phyloP scores from a whole-genome alignment of 2,888 invertebrate genomes.

The Sericinus montela region DNA sequence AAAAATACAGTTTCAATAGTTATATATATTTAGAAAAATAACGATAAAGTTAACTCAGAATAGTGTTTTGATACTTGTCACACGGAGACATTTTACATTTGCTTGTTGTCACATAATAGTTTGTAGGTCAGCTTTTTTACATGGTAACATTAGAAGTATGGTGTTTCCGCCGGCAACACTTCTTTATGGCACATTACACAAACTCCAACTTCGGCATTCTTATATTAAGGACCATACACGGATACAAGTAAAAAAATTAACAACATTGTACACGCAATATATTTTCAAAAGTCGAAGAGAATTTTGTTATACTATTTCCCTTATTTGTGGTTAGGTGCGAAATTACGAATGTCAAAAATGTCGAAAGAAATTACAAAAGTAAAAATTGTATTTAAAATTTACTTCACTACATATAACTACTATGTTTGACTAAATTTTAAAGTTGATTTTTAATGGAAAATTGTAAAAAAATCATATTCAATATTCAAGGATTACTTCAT shows the following conservation, averaged over 20 bases:
- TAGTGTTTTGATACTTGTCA: conserved; percentile 55
- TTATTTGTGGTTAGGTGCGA: conserved; percentile 2
- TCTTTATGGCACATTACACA: conserved; percentile 71
- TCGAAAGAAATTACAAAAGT: neutral
- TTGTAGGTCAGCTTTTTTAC: conserved; percentile 34
- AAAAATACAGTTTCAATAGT: conserved; percentile 52
- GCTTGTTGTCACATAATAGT: conserved; percentile 34
- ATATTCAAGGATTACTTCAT: too few species aligned
- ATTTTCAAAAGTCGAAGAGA: neutral
- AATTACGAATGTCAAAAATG: conserved; percentile 11
- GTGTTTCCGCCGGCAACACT: conserved; percentile 73
- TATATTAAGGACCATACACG: conserved; percentile 70
- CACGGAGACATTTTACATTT: conserved; percentile 55
- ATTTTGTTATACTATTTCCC: neutral
- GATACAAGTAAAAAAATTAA: conserved; percentile 4
- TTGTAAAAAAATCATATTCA: too few species aligned
- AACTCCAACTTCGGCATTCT: conserved; percentile 53
- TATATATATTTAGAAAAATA: conserved; percentile 54
- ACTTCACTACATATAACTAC: too few species aligned
- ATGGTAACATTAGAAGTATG: conserved; percentile 71
- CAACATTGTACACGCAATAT: neutral
- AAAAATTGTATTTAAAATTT: neutral
- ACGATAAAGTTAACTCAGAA: conserved; percentile 62
- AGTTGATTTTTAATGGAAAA: too few species aligned
- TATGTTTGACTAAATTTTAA: too few species aligned